A percentile compares a stretch with the other conserved stretches of the same genome.
These are phyloP conservation scores for Ceratina calcarata DNA, from an alignment of 1,140 invertebrate species.

Conservation along the genomic window DNA sequence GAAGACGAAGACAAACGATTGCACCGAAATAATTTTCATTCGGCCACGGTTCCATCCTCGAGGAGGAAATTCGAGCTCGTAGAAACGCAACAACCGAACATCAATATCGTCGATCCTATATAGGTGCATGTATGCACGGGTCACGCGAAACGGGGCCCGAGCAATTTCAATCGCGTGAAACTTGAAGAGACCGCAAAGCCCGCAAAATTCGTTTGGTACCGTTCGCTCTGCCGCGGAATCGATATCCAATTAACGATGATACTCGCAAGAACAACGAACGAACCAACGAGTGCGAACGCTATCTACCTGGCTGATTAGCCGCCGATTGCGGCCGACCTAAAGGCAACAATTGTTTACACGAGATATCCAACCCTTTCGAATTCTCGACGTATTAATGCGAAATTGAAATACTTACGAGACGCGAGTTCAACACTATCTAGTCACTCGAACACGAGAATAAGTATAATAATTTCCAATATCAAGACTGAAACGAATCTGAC, in stretches of 20 bases:
- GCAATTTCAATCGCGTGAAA: constrained; percentile 23
- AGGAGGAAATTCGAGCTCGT: neutral
- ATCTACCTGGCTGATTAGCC: constrained; percentile 21
- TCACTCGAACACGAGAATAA: neutral
- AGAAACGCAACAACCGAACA: neutral
- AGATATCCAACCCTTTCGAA: too few species aligned
- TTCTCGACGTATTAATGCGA: too few species aligned
- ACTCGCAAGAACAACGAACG: constrained; percentile 8
- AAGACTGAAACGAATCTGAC: neutral
- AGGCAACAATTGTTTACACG: neutral
- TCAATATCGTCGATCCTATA: neutral
- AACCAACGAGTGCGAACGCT: neutral
- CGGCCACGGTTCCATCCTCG: neutral
- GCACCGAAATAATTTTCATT: neutral
- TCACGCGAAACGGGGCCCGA: neutral
- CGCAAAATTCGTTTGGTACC: neutral
- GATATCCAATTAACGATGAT: constrained; percentile 33
- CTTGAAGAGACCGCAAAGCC: constrained; percentile 1
- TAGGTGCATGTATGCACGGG: too few species aligned
- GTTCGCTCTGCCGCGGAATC: neutral
- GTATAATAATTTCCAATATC: neutral
- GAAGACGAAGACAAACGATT: neutral
- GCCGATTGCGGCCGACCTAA: constrained; percentile 3
- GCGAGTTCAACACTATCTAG: too few species aligned
- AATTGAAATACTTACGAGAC: too few species aligned